Conservation (phyloP, 2,888 invertebrate genomes). For the Acanthosepion pharaonis region DNA sequence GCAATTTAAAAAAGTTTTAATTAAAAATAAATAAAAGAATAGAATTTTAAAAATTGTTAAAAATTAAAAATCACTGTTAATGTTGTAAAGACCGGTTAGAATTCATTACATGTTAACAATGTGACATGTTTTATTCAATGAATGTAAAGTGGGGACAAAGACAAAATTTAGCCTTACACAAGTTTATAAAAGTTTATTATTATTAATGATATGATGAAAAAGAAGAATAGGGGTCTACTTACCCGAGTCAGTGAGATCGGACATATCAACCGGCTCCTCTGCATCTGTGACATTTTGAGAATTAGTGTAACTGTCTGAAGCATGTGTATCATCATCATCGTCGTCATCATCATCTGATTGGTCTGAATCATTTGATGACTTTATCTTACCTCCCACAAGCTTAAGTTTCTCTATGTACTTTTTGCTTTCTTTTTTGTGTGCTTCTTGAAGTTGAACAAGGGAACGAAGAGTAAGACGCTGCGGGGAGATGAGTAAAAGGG, state of each 20-base stretch:
- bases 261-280: conserved; percentile 60
- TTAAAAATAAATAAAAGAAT: too few species aligned
- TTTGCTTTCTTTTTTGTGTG: conserved; percentile 64
- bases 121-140: too few species aligned
- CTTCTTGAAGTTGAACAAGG: conserved; percentile 66
- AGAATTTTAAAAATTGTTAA: too few species aligned
- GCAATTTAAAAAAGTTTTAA: too few species aligned
- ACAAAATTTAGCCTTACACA: too few species aligned
- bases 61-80: too few species aligned
- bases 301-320: not conserved
- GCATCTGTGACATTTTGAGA: conserved; percentile 54
- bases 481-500: not conserved
- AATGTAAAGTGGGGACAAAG: too few species aligned
- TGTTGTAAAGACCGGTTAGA: too few species aligned
- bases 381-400: conserved; percentile 75
- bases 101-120: too few species aligned
- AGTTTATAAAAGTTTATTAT: too few species aligned
- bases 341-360: conserved; percentile 54
- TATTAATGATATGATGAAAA: not conserved
- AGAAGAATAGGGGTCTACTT: conserved; percentile 36
- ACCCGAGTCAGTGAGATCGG: conserved; percentile 64
- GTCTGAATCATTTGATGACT: conserved; percentile 50
- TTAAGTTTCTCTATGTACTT: conserved; percentile 78
- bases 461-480: conserved; percentile 75
- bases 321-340: conserved; percentile 48